Evolutionary conservation across 1,140 invertebrate species (phyloP).

Genomic region (Conopomorpha cramerella): DNA sequence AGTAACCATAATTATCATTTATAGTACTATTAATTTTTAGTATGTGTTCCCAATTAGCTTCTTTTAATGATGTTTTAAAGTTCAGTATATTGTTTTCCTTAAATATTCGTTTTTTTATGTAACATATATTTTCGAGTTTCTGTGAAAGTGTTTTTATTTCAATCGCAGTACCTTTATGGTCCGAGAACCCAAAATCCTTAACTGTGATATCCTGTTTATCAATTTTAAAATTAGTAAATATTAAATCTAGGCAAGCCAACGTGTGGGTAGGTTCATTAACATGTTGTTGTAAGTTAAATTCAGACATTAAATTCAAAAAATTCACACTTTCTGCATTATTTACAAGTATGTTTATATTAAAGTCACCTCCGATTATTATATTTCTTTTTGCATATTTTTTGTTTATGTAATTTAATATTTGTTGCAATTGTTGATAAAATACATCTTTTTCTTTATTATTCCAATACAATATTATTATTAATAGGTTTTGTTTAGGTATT

Average conservation of each 20-base stretch:
- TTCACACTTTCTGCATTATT: not conserved
- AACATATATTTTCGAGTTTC: not conserved
- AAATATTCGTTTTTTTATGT: not conserved
- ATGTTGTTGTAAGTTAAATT: not conserved
- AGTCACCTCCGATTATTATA: constrained; percentile 3
- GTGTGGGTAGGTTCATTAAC: constrained; percentile 1
- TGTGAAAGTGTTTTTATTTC: not conserved
- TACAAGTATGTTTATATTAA: constrained; percentile 3
- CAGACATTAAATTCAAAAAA: not conserved
- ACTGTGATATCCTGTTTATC: not conserved
- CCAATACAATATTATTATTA: constrained; percentile 2
- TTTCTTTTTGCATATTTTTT: constrained; percentile 1
- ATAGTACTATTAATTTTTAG: not conserved
- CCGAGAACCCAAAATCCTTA: not conserved
- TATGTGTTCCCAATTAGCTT: not conserved
- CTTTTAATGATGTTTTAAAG: not conserved
- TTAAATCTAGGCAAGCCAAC: constrained; percentile 1
- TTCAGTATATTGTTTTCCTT: not conserved
- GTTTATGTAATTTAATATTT: not conserved
- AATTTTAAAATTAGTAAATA: constrained; percentile 1
- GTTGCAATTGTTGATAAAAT: constrained; percentile 1
- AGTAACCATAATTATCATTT: constrained; percentile 1
- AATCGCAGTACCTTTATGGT: not conserved
- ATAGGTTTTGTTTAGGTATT: not conserved
- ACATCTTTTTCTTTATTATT: not conserved